These are phyloP conservation scores for Sylvilagus floridanus DNA, from an alignment of 2,797 vertebrate species.

Conservation along the genomic window DNA sequence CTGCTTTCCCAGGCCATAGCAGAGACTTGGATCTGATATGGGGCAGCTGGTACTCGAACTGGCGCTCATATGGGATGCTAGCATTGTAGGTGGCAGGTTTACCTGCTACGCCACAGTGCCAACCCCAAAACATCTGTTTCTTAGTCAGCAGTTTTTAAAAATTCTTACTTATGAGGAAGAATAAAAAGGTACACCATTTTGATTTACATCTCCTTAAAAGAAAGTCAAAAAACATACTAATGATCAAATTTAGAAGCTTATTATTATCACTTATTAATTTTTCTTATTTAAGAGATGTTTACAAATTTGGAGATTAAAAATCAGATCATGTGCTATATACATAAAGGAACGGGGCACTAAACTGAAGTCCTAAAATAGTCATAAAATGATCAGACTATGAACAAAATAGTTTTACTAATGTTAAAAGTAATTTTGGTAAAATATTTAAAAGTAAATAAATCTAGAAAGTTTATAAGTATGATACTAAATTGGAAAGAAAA, in stretches of 20 bases:
- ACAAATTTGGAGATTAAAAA: not conserved
- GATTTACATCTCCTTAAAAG: not conserved
- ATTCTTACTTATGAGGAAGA: no score
- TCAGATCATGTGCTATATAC: not conserved
- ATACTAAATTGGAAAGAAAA: not conserved
- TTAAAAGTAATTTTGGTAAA: not conserved
- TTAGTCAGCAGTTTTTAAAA: not conserved
- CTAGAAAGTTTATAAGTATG: not conserved
- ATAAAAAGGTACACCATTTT: not conserved
- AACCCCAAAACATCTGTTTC: not conserved
- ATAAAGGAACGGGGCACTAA: not conserved
- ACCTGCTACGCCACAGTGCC: no score
- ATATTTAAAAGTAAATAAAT: constrained; percentile 1
- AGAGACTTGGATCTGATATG: no score
- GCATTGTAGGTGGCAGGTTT: no score
- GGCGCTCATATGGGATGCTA: no score
- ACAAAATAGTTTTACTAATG: not conserved
- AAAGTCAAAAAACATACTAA: not conserved
- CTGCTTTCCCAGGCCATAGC: no score
- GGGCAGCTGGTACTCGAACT: no score
- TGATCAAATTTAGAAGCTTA: not conserved
- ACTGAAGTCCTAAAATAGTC: not conserved
- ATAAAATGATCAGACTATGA: not conserved
- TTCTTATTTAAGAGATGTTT: not conserved
- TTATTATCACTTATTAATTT: not conserved